These are phyloP conservation scores for Vannuccia rotundouncinata DNA, from an alignment of 2,888 invertebrate species.

Conservation along the genomic window DNA sequence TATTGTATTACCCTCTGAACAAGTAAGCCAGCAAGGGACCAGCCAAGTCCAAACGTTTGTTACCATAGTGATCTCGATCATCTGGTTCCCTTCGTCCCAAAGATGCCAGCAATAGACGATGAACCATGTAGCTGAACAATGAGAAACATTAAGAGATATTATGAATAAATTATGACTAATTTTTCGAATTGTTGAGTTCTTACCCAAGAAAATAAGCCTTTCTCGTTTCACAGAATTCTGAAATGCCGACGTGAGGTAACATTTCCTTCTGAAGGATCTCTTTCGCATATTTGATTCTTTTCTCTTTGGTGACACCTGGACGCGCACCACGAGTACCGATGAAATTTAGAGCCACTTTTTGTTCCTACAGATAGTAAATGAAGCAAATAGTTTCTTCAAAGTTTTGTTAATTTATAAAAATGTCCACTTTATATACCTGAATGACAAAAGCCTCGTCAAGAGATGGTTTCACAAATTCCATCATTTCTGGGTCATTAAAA, in stretches of 20 bases:
- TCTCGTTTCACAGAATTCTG: slow-evolving; percentile 98
- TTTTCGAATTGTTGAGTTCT: too few species aligned
- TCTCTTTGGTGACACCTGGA: slow-evolving; percentile 96
- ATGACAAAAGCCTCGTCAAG: slow-evolving; percentile 98
- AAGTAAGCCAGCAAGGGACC: slow-evolving; percentile 92
- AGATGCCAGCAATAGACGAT: slow-evolving; percentile 83
- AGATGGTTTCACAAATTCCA: slow-evolving; percentile 99
- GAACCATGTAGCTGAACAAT: slow-evolving; percentile 91
- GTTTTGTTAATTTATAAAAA: too few species aligned
- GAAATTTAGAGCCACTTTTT: slow-evolving; percentile 94
- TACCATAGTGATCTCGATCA: slow-evolving; percentile 99
- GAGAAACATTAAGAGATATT: too few species aligned
- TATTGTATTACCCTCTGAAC: slow-evolving; percentile 67
- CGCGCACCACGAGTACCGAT: slow-evolving; percentile 93
- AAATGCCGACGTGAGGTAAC: slow-evolving; percentile 97
- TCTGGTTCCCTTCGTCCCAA: slow-evolving; percentile 84
- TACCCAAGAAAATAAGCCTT: slow-evolving; percentile 91
- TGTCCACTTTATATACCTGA: too few species aligned
- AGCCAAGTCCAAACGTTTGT: slow-evolving; percentile 92
- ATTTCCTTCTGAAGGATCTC: slow-evolving; percentile 99
- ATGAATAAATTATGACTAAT: too few species aligned
- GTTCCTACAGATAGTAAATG: slow-evolving; percentile 64
- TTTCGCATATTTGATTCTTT: slow-evolving; percentile 94
- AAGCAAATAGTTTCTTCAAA: too few species aligned
- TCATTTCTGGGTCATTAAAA: slow-evolving; percentile 99